Conservation (phyloP, 2,888 invertebrate species). For the Liopterus haemorrhoidalis region DNA sequence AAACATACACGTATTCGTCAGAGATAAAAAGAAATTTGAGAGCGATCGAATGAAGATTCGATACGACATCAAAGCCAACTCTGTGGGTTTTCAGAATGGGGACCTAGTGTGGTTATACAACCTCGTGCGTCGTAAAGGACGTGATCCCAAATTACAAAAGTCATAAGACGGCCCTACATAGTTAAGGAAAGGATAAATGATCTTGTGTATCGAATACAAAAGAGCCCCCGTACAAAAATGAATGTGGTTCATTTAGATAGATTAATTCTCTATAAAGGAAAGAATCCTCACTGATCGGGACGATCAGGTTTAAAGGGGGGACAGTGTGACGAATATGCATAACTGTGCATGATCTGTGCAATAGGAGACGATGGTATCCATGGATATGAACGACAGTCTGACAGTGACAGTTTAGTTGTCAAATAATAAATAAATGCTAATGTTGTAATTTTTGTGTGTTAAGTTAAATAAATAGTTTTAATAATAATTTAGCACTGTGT, state of each 20-base stretch:
- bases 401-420: too few species aligned
- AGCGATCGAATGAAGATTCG: constrained; percentile 22
- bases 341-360: too few species aligned
- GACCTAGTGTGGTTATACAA: constrained; percentile 5
- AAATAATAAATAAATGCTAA: too few species aligned
- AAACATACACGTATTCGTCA: background rate
- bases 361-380: too few species aligned
- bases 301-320: background rate
- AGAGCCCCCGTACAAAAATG: background rate
- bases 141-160: background rate
- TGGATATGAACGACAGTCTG: too few species aligned
- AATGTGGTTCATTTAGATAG: background rate
- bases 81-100: constrained; percentile 17
- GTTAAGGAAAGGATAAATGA: background rate
- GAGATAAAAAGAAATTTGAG: constrained; percentile 5
- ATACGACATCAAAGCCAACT: constrained; percentile 19
- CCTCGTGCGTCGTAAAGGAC: background rate
- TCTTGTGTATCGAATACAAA: background rate
- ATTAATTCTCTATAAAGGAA: background rate
- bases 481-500: too few species aligned
- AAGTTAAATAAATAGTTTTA: too few species aligned
- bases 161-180: background rate
- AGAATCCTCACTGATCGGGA: constrained; percentile 4
- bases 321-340: background rate
- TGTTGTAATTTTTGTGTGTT: too few species aligned